phyloP scores from a whole-genome alignment of 2,888 invertebrate genomes.

The Furcula furcula region DNA sequence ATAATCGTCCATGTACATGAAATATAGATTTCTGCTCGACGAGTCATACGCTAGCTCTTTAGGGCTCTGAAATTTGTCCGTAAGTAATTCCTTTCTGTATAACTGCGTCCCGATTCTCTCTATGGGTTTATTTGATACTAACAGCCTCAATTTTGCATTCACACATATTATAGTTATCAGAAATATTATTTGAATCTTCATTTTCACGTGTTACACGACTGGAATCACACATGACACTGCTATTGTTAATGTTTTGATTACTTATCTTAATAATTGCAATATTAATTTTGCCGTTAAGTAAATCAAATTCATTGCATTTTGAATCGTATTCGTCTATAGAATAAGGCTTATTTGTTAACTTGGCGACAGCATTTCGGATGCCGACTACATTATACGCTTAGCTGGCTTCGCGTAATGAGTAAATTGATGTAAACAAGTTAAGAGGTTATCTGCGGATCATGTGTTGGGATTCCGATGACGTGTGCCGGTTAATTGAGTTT shows the following conservation, averaged over 20 bases:
- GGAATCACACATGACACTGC: constrained; percentile 43
- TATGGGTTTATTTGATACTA: constrained; percentile 53
- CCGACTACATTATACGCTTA: constrained; percentile 29
- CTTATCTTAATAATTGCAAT: constrained; percentile 45
- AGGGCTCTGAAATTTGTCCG: constrained; percentile 49
- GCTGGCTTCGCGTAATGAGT: constrained; percentile 40
- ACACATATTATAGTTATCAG: constrained; percentile 34
- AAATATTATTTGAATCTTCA: constrained; percentile 30
- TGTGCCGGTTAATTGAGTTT: constrained; percentile 21
- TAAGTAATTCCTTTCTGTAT: constrained; percentile 61
- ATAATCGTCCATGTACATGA: constrained; percentile 70
- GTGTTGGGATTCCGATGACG: constrained; percentile 16
- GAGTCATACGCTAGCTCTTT: constrained; percentile 69
- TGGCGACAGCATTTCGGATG: constrained; percentile 3
- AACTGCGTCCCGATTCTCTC: constrained; percentile 56
- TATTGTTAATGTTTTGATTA: constrained; percentile 44
- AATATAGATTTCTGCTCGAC: constrained; percentile 61
- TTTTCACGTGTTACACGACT: constrained; percentile 37
- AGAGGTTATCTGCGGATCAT: constrained; percentile 35
- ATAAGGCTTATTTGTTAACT: constrained; percentile 17
- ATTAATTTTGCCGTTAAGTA: constrained; percentile 29
- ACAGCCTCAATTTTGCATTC: constrained; percentile 47
- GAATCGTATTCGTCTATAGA: constrained; percentile 21
- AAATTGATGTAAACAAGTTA: constrained; percentile 50
- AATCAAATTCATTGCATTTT: constrained; percentile 22